Conservation (phyloP, 2,113 vertebrate species). For the Pygoscelis antarcticus region DNA sequence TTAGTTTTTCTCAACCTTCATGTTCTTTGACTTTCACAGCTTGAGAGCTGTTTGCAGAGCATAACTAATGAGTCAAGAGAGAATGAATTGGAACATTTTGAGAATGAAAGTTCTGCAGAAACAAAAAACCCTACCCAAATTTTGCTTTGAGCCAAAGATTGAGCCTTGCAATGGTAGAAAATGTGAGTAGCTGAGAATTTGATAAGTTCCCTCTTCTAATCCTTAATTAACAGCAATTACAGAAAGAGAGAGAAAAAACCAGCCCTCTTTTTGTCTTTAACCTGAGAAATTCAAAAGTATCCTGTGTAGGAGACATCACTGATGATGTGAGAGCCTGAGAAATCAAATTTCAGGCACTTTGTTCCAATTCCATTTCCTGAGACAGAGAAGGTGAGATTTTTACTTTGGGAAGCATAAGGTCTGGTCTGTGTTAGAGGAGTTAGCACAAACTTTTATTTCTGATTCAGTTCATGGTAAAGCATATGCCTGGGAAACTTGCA, state of each 20-base stretch:
- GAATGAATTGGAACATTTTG: background rate
- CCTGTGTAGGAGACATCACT: background rate
- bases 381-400: background rate
- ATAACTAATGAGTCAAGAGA: background rate
- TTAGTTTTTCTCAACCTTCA: background rate
- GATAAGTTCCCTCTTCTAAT: background rate
- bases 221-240: background rate
- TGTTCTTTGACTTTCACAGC: background rate
- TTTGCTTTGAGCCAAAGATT: background rate
- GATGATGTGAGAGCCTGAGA: background rate
- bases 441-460: background rate
- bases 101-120: background rate
- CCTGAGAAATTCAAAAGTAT: background rate
- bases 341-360: background rate
- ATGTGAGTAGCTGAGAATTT: background rate
- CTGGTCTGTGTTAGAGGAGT: background rate
- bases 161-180: background rate
- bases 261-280: background rate
- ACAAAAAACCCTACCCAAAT: background rate
- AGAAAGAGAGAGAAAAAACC: background rate
- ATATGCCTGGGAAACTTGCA: background rate
- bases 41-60: background rate
- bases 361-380: background rate
- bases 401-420: background rate
- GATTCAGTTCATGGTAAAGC: background rate